Conservation (phyloP, 35 echinoderm and acorn worm genomes). For the Holothuria glaberrima region DNA sequence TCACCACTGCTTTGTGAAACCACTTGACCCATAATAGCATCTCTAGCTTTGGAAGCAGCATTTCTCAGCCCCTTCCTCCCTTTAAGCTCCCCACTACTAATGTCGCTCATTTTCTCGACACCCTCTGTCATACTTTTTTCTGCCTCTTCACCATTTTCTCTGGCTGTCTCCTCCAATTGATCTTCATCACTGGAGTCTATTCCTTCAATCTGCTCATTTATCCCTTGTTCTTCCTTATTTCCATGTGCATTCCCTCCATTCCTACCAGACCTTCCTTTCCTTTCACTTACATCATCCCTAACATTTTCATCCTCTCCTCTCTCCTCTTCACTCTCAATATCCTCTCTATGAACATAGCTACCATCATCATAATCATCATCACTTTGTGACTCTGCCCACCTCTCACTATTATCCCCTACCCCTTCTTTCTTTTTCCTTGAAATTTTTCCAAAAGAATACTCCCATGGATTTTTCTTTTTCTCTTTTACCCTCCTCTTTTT, state of each 20-base stretch:
- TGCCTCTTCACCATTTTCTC: background rate
- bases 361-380: slow-evolving; percentile 35
- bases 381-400: background rate
- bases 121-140: background rate
- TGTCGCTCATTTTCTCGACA: too few species aligned
- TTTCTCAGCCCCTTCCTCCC: background rate
- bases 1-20: slow-evolving; percentile 16
- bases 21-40: slow-evolving; percentile 6
- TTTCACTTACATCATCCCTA: background rate
- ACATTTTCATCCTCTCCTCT: background rate
- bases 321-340: slow-evolving; percentile 9
- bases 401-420: background rate
- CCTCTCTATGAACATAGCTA: slow-evolving; percentile 19
- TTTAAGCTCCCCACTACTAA: background rate
- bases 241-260: background rate
- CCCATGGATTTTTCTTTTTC: slow-evolving; percentile 69
- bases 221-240: background rate
- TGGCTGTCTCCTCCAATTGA: background rate
- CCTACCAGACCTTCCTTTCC: background rate
- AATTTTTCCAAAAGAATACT: slow-evolving; percentile 51
- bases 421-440: background rate
- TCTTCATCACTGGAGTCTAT: slow-evolving; percentile 4
- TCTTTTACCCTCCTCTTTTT: slow-evolving; percentile 58
- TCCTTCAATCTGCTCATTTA: background rate
- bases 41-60: slow-evolving; percentile 31